Evolutionary conservation across 2,888 invertebrate genomes (phyloP).

Genomic region (Pollenia amentaria): DNA sequence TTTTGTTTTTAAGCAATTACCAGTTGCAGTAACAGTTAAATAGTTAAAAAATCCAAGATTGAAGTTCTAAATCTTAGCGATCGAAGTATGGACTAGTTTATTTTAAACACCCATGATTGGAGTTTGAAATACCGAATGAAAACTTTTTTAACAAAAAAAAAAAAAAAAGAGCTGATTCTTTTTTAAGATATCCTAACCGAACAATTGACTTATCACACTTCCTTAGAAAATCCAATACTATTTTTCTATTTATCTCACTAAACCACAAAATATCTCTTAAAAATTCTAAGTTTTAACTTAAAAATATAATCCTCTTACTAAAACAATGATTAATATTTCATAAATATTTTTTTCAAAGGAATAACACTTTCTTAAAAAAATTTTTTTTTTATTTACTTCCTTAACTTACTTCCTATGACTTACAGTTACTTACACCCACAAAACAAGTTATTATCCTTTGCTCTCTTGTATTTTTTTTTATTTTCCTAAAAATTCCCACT

Average conservation of each 20-base stretch:
- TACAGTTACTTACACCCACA: slow-evolving; percentile 68
- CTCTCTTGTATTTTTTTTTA: neutral
- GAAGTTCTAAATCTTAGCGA: too few relatives aligned
- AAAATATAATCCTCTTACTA: slow-evolving; percentile 63
- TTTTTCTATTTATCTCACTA: neutral
- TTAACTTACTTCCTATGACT: slow-evolving; percentile 55
- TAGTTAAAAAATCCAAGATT: too few relatives aligned
- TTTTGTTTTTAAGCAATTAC: too few relatives aligned
- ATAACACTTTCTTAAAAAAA: slow-evolving; percentile 47
- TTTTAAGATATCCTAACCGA: neutral
- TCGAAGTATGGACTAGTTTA: too few relatives aligned
- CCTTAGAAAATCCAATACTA: neutral
- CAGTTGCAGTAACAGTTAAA: too few relatives aligned
- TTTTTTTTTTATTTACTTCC: slow-evolving; percentile 13
- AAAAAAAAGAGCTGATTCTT: too few relatives aligned
- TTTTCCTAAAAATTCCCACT: neutral
- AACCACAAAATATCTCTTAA: slow-evolving; percentile 20
- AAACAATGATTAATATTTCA: slow-evolving; percentile 47
- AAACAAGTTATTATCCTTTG: slow-evolving; percentile 59
- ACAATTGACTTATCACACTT: slow-evolving; percentile 19
- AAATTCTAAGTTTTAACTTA: neutral
- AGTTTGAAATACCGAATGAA: too few relatives aligned
- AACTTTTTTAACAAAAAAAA: too few relatives aligned
- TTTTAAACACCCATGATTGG: too few relatives aligned
- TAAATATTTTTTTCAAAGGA: slow-evolving; percentile 45